Evolutionary conservation across 2,888 invertebrate genomes (phyloP), one percentile per base, ranked within the genome.

Genomic region (Galerucella pusilla): DNA sequence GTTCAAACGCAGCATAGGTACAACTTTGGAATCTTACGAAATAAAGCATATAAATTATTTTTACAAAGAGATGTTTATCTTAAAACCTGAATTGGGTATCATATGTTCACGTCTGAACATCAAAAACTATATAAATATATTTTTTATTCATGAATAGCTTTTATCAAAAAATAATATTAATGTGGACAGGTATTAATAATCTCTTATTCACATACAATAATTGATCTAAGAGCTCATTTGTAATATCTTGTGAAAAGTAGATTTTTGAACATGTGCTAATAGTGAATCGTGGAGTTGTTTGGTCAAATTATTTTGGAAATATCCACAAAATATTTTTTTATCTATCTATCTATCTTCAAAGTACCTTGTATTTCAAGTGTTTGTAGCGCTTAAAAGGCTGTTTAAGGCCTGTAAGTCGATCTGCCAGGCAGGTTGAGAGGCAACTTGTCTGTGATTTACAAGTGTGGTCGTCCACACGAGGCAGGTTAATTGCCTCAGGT

Each of bases 121-220:
- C 45, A 59, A 59, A 68, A 68, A 68, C 59, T 11, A 57, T 68
- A 68, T 68, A 68, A 68, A 68, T 68, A 59, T 59, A 45, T 68
- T 59, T 68, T 68, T 68, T 68, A 68, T 68, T 68, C 68, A 68
- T 59, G 46, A 68, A 68, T 12, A 57, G 11, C 57, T 68, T 59
- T 59, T 28, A 57, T 42, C 57, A 45, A 65, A 65, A 65, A 45
- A 45, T 45, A 65, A 20, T 65, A 12, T 64, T 64, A 64, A 42
- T 45, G 5, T 16, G 64, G 20, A 49, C 46, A 66, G 12, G 14
- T 67, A 28, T 57, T 25, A 67, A 67, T 54, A 67, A 35, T 35
- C 9, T 10, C n/a, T 35, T 57, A 67, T 54, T 66, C 52, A 52
- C 6, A 45, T 66, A 52, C 25, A 35, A 25, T n/a, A 20, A n/a